Evolutionary conservation across 2,797 vertebrate species (phyloP).

Genomic region (Mus caroli): DNA sequence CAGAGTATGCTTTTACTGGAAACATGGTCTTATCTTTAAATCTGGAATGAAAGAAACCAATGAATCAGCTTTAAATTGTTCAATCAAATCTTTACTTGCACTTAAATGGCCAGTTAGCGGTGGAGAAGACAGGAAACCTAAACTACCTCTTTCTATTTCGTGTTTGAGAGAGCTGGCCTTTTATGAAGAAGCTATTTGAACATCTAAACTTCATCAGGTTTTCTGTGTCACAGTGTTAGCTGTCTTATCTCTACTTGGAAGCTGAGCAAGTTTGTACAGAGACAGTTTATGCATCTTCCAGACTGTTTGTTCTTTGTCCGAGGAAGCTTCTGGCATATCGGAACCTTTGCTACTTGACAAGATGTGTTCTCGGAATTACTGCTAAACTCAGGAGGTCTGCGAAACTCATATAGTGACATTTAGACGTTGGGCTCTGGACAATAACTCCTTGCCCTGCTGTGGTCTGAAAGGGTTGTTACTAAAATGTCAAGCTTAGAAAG

Average conservation of each 20-base stretch:
- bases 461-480: background rate
- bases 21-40: slow-evolving; percentile 10
- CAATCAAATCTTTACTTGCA: background rate
- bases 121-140: background rate
- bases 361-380: background rate
- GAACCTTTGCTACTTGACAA: slow-evolving; percentile 3
- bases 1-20: slow-evolving; percentile 5
- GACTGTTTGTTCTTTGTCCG: slow-evolving; percentile 28
- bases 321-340: background rate
- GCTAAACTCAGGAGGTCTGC: background rate
- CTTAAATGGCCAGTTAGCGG: background rate
- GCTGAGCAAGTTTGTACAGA: slow-evolving; percentile 20
- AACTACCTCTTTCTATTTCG: background rate
- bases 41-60: slow-evolving; percentile 11
- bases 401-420: slow-evolving; percentile 31
- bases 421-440: background rate
- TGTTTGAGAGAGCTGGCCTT: background rate
- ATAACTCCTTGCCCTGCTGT: slow-evolving; percentile 30
- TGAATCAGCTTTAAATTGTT: background rate
- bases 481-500: slow-evolving; percentile 35
- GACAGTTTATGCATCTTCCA: background rate
- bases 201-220: background rate
- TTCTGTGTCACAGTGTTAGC: background rate
- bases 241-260: slow-evolving; percentile 15
- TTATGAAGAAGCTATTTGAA: slow-evolving; percentile 19